A percentile compares a stretch with the other conserved stretches of the same genome.
phyloP scores from a whole-genome alignment of 2,888 invertebrate species.

The Apomyelois bistriatella region DNA sequence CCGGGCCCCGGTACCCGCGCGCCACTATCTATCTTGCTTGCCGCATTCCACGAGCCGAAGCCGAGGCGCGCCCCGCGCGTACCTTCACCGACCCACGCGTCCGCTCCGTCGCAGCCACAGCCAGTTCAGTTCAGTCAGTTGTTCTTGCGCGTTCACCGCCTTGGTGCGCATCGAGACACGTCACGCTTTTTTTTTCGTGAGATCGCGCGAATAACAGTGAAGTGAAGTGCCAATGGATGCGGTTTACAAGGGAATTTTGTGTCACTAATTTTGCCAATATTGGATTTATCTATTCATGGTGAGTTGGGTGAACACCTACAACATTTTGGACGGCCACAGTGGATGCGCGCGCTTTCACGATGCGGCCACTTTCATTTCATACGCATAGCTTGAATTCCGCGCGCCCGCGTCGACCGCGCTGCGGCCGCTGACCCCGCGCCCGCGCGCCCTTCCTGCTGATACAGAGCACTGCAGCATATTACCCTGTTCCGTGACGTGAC shows the following conservation, averaged over 20 bases:
- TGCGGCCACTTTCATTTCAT: conserved; percentile 79
- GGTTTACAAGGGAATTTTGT: conserved; percentile 64
- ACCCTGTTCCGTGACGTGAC: too few relatives aligned
- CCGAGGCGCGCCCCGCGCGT: conserved; percentile 70
- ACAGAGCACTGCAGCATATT: conserved; percentile 53
- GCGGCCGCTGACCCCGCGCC: conserved; percentile 80
- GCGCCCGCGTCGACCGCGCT: conserved; percentile 66
- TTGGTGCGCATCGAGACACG: conserved; percentile 48
- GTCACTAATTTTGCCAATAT: conserved; percentile 50
- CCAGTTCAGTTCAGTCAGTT: too few relatives aligned
- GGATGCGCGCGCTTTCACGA: conserved; percentile 78
- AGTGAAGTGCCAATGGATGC: conserved; percentile 76
- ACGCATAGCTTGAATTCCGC: conserved; percentile 78
- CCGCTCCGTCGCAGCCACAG: conserved; percentile 63
- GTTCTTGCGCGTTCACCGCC: conserved; percentile 57
- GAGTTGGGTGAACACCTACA: conserved; percentile 49
- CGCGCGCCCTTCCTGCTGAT: conserved; percentile 66
- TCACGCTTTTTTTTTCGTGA: conserved; percentile 39
- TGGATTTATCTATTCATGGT: conserved; percentile 77
- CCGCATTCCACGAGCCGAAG: conserved; percentile 66
- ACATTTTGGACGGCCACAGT: conserved; percentile 48
- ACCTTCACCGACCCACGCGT: conserved; percentile 86
- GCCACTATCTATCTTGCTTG: conserved; percentile 42
- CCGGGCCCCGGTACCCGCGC: conserved; percentile 52
- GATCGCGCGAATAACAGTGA: conserved; percentile 61